phyloP scores from a whole-genome alignment of 1,140 invertebrate genomes.

The Manduca sexta region DNA sequence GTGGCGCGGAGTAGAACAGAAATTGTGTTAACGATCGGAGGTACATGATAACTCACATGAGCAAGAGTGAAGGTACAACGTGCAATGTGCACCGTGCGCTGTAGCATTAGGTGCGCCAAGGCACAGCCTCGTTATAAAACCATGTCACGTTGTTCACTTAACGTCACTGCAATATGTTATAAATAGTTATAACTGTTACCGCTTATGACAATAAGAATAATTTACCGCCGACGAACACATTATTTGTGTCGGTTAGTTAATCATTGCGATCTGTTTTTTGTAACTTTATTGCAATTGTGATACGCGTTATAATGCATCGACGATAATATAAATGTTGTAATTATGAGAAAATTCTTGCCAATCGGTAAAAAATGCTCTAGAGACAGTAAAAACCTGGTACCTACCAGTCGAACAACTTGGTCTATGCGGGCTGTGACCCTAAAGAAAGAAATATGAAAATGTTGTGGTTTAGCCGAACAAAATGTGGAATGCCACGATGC shows the following conservation, averaged over 20 bases:
- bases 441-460: slow-evolving; percentile 34
- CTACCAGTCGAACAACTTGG: slow-evolving; percentile 25
- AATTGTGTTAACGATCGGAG: slow-evolving; percentile 15
- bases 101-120: slow-evolving; percentile 3
- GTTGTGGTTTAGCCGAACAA: slow-evolving; percentile 40
- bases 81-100: not conserved
- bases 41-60: not conserved
- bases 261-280: too few relatives aligned
- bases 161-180: not conserved
- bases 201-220: too few relatives aligned
- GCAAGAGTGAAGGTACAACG: slow-evolving; percentile 4
- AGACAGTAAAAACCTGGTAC: slow-evolving; percentile 35
- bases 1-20: slow-evolving; percentile 3
- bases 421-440: slow-evolving; percentile 39
- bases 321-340: too few relatives aligned
- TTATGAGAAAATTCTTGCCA: too few relatives aligned
- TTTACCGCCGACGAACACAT: too few relatives aligned
- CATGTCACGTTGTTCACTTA: slow-evolving; percentile 9
- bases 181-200: not conserved
- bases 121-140: slow-evolving; percentile 11
- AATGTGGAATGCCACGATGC: slow-evolving; percentile 8
- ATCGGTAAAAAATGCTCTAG: too few relatives aligned
- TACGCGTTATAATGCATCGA: too few relatives aligned
- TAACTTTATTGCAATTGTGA: too few relatives aligned
- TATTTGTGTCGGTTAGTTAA: too few relatives aligned